Evolutionary conservation across 2,888 invertebrate species (phyloP).

Genomic region (Fragum fragum): DNA sequence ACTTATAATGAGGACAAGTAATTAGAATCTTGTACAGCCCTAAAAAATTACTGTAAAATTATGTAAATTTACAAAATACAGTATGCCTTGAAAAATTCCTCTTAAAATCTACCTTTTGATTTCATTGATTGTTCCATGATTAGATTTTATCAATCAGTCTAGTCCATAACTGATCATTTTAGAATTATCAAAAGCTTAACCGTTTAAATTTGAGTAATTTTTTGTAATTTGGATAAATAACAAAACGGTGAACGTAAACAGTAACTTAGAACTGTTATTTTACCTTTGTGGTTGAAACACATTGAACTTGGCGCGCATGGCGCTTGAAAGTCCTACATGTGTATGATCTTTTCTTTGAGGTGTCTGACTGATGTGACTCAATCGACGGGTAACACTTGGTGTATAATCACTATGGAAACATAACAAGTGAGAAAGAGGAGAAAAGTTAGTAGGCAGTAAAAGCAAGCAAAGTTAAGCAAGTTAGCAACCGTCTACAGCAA

Average conservation of each 20-base stretch:
- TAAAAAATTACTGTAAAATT: too few relatives aligned
- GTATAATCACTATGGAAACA: conserved; percentile 50
- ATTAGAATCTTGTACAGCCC: too few relatives aligned
- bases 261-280: neutral
- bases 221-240: neutral
- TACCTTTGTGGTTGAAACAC: conserved; percentile 56
- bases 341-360: conserved; percentile 34
- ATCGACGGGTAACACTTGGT: conserved; percentile 48
- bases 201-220: too few relatives aligned
- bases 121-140: too few relatives aligned
- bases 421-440: conserved; percentile 2
- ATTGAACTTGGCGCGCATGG: conserved; percentile 60
- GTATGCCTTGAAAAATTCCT: too few relatives aligned
- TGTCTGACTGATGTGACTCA: conserved; percentile 47
- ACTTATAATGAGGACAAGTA: too few relatives aligned
- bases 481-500: conserved; percentile 1
- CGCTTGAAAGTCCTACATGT: conserved; percentile 43
- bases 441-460: conserved; percentile 31
- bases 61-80: too few relatives aligned
- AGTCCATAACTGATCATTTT: too few relatives aligned
- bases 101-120: too few relatives aligned
- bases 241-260: neutral
- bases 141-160: too few relatives aligned
- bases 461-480: conserved; percentile 9
- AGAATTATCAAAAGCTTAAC: too few relatives aligned